Percentiles rank a stretch among this genome's conserved stretches.
Evolutionary conservation across 1,140 invertebrate genomes (phyloP).

Genomic region (Tribolium madens): DNA sequence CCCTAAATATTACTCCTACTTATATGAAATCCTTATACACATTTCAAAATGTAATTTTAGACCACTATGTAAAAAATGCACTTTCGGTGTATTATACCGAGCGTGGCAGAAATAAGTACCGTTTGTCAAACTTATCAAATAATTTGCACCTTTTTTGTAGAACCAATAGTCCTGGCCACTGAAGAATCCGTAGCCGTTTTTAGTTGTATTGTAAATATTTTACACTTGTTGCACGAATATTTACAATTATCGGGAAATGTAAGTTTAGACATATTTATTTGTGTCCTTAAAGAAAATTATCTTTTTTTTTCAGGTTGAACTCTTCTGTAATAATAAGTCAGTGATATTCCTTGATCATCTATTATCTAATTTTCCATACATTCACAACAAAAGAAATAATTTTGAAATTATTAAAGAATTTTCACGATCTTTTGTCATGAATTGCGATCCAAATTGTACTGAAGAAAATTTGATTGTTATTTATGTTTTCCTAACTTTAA

Average conservation of each 20-base stretch:
- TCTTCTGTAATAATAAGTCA: conserved; percentile 53
- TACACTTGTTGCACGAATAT: conserved; percentile 57
- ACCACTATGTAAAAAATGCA: too few species aligned
- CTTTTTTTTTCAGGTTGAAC: conserved; percentile 48
- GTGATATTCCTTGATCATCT: conserved; percentile 58
- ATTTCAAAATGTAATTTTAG: too few species aligned
- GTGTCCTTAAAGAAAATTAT: too few species aligned
- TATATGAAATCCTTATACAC: too few species aligned
- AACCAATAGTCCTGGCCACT: conserved; percentile 51
- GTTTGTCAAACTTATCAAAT: background rate
- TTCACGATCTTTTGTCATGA: conserved; percentile 45
- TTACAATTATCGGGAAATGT: conserved; percentile 48
- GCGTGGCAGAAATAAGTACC: too few species aligned
- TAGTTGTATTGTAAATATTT: conserved; percentile 57
- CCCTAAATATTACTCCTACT: too few species aligned
- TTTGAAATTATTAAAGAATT: conserved; percentile 43
- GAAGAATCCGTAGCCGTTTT: conserved; percentile 58
- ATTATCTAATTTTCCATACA: conserved; percentile 57
- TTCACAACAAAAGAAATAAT: conserved; percentile 45
- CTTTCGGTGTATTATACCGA: too few species aligned
- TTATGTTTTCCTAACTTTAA: conserved; percentile 67
- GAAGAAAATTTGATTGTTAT: conserved; percentile 70
- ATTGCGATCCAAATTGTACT: conserved; percentile 67
- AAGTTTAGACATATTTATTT: conserved; percentile 26
- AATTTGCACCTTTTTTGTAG: conserved; percentile 38